Evolutionary conservation across 1,140 invertebrate species (phyloP).

Genomic region (Lordiphosa mommai): DNA sequence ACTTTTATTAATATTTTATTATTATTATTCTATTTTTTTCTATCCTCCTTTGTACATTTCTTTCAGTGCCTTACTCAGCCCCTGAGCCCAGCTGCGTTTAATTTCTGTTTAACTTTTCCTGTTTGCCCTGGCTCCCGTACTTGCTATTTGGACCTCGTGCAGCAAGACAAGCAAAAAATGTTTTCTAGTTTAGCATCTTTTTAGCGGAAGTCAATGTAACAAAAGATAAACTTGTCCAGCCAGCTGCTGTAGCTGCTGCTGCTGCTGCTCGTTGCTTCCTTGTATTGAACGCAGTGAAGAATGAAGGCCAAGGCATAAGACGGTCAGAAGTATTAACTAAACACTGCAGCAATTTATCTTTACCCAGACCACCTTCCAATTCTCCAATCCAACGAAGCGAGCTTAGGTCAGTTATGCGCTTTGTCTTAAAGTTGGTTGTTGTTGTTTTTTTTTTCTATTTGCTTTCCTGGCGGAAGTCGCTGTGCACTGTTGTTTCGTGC

Average conservation of each 20-base stretch:
- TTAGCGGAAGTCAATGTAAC: conserved; percentile 74
- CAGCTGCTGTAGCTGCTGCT: conserved; percentile 47
- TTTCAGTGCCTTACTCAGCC: conserved; percentile 31
- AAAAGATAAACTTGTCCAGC: conserved; percentile 75
- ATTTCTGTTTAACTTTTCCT: conserved; percentile 71
- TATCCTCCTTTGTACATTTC: too few species aligned
- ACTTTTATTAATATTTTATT: too few species aligned
- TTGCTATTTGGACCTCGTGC: conserved; percentile 18
- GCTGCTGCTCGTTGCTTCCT: conserved; percentile 19
- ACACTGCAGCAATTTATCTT: conserved; percentile 74
- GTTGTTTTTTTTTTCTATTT: conserved; percentile 8
- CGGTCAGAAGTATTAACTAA: conserved; percentile 68
- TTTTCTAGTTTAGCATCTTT: conserved; percentile 69
- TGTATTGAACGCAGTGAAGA: conserved; percentile 42
- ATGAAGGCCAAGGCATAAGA: conserved; percentile 10
- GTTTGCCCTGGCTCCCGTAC: conserved; percentile 16
- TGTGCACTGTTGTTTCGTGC: conserved; percentile 56
- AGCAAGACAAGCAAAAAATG: conserved; percentile 30
- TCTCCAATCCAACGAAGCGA: conserved; percentile 14
- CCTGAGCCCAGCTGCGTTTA: conserved; percentile 70
- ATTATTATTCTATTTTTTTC: too few species aligned
- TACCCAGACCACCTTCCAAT: conserved; percentile 1
- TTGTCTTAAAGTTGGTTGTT: conserved; percentile 67
- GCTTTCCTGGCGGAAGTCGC: conserved; percentile 34
- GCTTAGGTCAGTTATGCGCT: conserved; percentile 55